phyloP scores from a whole-genome alignment of 2,113 vertebrate species.

The Galeopterus variegatus region DNA sequence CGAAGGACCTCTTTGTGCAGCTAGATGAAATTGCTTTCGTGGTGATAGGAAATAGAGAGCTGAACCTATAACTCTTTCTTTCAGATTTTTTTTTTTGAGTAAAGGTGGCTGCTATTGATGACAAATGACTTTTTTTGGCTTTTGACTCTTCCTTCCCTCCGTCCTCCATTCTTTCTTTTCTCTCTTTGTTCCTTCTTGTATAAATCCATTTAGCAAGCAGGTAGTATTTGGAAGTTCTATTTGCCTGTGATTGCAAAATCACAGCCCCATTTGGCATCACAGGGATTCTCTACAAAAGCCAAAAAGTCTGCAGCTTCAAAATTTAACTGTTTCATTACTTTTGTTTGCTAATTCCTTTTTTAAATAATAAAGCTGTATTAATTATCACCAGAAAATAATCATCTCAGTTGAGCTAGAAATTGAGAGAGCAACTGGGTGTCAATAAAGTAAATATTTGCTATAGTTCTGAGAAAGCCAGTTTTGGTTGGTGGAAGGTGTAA shows the following conservation, averaged over 20 bases:
- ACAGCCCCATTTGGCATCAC: background rate
- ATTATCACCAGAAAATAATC: background rate
- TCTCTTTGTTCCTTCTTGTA: background rate
- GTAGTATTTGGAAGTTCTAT: background rate
- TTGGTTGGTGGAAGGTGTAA: background rate
- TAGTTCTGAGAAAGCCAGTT: background rate
- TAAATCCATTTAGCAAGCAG: background rate
- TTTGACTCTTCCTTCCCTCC: background rate
- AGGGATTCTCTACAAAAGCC: background rate
- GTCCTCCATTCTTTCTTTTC: background rate
- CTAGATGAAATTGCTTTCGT: constrained; percentile 13
- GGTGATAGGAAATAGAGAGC: background rate
- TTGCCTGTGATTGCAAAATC: background rate
- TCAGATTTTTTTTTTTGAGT: background rate
- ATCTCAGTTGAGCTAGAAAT: background rate
- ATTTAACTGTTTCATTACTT: background rate
- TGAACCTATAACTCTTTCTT: background rate
- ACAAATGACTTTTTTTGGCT: background rate
- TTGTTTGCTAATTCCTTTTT: background rate
- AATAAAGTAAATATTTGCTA: background rate
- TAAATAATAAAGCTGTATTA: background rate
- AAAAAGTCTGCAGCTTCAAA: background rate
- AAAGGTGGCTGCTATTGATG: background rate
- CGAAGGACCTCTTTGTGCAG: background rate
- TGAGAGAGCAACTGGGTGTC: background rate